Evolutionary conservation across 2,113 vertebrate species (phyloP).

Genomic region (Myrmophylax atrothorax): DNA sequence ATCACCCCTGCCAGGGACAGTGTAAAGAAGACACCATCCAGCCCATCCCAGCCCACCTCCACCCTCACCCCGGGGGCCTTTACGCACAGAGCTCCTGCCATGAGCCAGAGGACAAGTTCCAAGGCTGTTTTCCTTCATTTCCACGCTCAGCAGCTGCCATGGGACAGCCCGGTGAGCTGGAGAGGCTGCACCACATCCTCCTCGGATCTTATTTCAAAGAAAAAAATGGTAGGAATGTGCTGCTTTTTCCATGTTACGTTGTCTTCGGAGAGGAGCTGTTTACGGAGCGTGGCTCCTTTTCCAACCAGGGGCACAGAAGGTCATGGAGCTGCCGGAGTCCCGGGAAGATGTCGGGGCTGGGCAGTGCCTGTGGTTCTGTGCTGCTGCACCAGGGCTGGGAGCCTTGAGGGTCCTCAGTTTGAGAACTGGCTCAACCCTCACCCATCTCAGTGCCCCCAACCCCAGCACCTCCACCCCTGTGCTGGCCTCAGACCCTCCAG

Average conservation of each 20-base stretch:
- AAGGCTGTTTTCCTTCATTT: conserved; percentile 17
- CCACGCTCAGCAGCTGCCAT: background rate
- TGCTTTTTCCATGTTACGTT: conserved; percentile 25
- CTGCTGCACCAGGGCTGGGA: background rate
- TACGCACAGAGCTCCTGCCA: background rate
- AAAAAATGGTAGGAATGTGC: conserved; percentile 3
- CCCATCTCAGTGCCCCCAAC: background rate
- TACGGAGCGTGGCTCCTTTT: background rate
- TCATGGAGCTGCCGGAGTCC: background rate
- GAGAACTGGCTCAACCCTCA: background rate
- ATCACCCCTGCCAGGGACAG: background rate
- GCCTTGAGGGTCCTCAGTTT: rapidly evolving
- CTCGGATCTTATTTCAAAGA: background rate
- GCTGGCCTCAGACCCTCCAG: rapidly evolving
- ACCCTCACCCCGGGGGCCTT: background rate
- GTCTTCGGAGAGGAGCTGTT: background rate
- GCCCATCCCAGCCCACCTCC: background rate
- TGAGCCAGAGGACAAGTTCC: background rate
- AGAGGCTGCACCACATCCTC: background rate
- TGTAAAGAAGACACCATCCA: background rate
- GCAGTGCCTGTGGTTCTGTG: background rate
- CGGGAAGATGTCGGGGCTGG: background rate
- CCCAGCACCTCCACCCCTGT: rapidly evolving
- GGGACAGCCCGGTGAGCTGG: background rate
- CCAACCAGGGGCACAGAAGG: background rate